Evolutionary conservation across 2,888 invertebrate species (phyloP).

Genomic region (Ochropleura plecta): DNA sequence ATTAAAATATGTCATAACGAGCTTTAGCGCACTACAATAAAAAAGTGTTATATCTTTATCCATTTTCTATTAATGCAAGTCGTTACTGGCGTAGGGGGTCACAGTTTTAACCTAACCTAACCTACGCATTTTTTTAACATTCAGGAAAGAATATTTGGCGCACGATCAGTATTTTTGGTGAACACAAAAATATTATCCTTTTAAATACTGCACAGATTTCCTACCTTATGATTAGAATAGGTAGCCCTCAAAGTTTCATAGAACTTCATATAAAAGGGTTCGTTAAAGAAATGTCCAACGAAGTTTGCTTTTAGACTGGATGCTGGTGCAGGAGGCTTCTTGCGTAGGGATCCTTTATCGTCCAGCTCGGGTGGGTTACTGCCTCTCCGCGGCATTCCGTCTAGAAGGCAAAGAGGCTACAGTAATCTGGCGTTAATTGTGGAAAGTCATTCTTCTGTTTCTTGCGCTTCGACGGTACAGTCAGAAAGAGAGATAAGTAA

Average conservation of each 20-base stretch:
- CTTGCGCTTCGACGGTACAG: not conserved
- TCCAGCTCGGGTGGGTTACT: slow-evolving; percentile 78
- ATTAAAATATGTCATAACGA: too few species aligned
- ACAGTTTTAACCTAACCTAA: too few species aligned
- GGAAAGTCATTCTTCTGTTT: not conserved
- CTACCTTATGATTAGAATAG: slow-evolving; percentile 96
- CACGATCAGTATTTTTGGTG: too few species aligned
- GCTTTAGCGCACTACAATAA: too few species aligned
- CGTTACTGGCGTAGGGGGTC: too few species aligned
- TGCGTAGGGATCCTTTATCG: slow-evolving; percentile 81
- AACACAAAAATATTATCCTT: too few species aligned
- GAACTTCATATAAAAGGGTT: slow-evolving; percentile 96
- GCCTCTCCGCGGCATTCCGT: slow-evolving; percentile 76
- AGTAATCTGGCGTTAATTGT: not conserved
- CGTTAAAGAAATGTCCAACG: slow-evolving; percentile 92
- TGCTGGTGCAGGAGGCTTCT: slow-evolving; percentile 74
- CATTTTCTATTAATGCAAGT: too few species aligned
- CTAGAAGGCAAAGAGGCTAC: slow-evolving; percentile 61
- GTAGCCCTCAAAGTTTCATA: slow-evolving; percentile 95
- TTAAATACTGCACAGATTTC: not conserved
- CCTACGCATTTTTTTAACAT: too few species aligned
- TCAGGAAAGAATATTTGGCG: too few species aligned
- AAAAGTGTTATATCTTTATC: too few species aligned
- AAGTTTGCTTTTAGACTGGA: slow-evolving; percentile 84
- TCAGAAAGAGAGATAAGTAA: too few species aligned